Evolutionary conservation across 1,140 invertebrate species (phyloP).

Genomic region (Belonocnema kinseyi): DNA sequence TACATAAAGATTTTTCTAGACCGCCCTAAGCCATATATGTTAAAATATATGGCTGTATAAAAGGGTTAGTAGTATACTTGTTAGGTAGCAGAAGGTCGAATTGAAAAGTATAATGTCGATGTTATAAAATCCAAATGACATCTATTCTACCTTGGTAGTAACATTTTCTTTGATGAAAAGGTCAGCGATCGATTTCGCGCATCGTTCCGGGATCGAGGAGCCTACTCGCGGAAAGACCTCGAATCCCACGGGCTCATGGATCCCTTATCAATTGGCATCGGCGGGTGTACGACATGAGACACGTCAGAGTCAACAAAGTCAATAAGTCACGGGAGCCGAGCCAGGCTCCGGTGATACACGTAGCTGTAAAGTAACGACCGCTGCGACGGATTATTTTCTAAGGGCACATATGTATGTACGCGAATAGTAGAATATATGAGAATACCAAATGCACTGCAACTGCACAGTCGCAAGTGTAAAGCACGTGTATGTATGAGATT

Average conservation of each 20-base stretch:
- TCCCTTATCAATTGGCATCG: constrained; percentile 45
- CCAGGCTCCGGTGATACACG: constrained; percentile 44
- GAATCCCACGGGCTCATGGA: constrained; percentile 16
- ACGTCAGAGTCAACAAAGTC: constrained; percentile 62
- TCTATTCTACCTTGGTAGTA: neutral
- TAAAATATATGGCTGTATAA: too few species aligned
- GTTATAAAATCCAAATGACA: constrained; percentile 3
- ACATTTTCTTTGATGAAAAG: constrained; percentile 26
- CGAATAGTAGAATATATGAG: constrained; percentile 3
- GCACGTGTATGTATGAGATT: constrained; percentile 45
- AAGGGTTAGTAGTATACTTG: too few species aligned
- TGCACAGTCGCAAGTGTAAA: constrained; percentile 12
- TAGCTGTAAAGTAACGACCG: constrained; percentile 8
- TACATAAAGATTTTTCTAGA: too few species aligned
- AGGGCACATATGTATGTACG: constrained; percentile 35
- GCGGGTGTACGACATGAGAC: constrained; percentile 58
- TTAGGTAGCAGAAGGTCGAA: too few species aligned
- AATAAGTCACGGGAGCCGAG: constrained; percentile 66
- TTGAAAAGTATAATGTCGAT: neutral
- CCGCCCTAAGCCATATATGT: too few species aligned
- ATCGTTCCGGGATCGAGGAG: constrained; percentile 19
- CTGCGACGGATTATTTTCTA: constrained; percentile 27
- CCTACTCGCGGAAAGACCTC: constrained; percentile 36
- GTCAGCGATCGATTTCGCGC: constrained; percentile 22
- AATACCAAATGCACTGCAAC: neutral